A percentile compares a stretch with the other conserved stretches of the same genome.
These are phyloP conservation scores for Idaea dimidiata DNA, from an alignment of 2,888 invertebrate genomes.

Conservation along the genomic window DNA sequence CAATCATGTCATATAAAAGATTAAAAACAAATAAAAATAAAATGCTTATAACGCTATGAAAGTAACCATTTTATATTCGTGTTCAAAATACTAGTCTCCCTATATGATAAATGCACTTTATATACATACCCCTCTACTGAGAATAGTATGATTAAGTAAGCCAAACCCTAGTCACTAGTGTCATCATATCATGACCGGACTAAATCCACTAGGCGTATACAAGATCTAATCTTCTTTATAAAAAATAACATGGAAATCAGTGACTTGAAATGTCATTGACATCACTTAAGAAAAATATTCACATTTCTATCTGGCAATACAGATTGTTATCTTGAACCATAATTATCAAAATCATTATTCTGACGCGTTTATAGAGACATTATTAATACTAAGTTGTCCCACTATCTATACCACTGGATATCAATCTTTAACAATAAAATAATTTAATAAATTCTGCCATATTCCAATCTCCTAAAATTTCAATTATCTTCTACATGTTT, in stretches of 20 bases:
- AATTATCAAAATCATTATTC: conserved; percentile 70
- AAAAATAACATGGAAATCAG: conserved; percentile 75
- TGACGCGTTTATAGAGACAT: conserved; percentile 56
- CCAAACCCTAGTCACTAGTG: conserved; percentile 49
- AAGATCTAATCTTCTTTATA: conserved; percentile 74
- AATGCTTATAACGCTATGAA: conserved; percentile 68
- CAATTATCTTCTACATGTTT: conserved; percentile 91
- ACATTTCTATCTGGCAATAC: conserved; percentile 81
- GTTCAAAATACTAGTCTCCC: conserved; percentile 65
- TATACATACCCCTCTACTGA: conserved; percentile 68
- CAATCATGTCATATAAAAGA: conserved; percentile 63
- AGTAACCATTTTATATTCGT: conserved; percentile 65
- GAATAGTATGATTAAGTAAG: conserved; percentile 57
- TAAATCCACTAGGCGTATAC: conserved; percentile 68
- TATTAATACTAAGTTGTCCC: conserved; percentile 77
- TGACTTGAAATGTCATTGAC: conserved; percentile 78
- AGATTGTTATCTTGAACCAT: conserved; percentile 73
- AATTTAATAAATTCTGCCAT: conserved; percentile 67
- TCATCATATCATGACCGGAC: conserved; percentile 60
- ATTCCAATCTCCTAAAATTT: conserved; percentile 62
- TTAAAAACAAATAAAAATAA: conserved; percentile 62
- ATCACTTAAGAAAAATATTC: conserved; percentile 79
- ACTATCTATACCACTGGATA: conserved; percentile 69
- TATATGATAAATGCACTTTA: conserved; percentile 77
- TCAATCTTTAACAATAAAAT: conserved; percentile 71